A percentile compares a stretch with the other conserved stretches of the same genome.
Evolutionary conservation across 2,888 invertebrate genomes (phyloP).

Genomic region (Macrophya alboannulata): DNA sequence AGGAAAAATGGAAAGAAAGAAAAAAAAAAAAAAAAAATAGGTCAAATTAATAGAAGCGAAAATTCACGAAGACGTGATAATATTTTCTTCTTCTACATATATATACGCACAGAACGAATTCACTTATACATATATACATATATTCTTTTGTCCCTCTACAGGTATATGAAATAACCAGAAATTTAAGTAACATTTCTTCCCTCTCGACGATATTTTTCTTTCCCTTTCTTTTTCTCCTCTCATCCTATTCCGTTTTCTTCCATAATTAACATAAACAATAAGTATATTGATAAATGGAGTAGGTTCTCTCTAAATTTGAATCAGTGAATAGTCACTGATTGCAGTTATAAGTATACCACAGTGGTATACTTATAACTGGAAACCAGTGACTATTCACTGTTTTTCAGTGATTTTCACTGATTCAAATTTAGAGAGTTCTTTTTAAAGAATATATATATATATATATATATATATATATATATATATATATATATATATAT

Average conservation of each 20-base stretch:
- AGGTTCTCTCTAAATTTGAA: too few relatives aligned
- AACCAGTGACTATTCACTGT: too few relatives aligned
- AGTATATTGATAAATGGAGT: slow-evolving; percentile 10
- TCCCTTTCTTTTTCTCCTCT: not conserved
- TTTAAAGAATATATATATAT: not conserved
- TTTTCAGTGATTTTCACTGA: too few relatives aligned
- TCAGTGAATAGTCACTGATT: too few relatives aligned
- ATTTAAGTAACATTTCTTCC: not conserved
- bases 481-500: not conserved
- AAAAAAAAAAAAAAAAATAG: not conserved
- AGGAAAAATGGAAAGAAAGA: not conserved
- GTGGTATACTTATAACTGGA: too few relatives aligned
- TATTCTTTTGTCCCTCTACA: not conserved
- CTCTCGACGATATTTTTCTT: not conserved
- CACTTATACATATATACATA: not conserved
- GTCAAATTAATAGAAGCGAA: slow-evolving; percentile 35
- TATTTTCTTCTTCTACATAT: not conserved
- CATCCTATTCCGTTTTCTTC: not conserved
- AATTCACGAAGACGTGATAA: slow-evolving; percentile 42
- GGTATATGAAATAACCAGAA: not conserved
- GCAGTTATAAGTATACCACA: too few relatives aligned
- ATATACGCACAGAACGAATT: not conserved
- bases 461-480: too few relatives aligned
- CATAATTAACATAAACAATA: not conserved
- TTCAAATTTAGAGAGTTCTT: too few relatives aligned